Evolutionary conservation across 2,113 vertebrate genomes (phyloP), one percentile per base, ranked within the genome.

Genomic region (Rattus rattus): DNA sequence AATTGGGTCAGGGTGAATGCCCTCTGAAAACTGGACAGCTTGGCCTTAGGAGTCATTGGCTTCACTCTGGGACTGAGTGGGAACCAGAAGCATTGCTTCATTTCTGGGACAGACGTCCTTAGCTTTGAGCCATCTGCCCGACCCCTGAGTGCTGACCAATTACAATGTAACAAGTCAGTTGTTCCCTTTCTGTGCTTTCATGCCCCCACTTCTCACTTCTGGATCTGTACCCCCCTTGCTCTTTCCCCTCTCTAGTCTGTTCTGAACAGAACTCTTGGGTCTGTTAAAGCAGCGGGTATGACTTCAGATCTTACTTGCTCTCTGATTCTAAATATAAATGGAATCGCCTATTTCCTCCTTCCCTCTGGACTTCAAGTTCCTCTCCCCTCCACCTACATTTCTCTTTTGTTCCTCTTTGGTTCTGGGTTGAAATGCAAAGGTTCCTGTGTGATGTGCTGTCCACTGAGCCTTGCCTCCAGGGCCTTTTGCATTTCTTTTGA

Each of bases 1-100:
- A 2, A 3, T 36, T 8, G 81, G 52, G 72, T 89, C 69, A 87
- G 85, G 97, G 96, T 90, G 80, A 92, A 26, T 13, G 7, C 28
- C 26, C 39, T 96, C 70, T 24, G 24, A 83, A 91, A 70, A 39
- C 43, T 36, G 70, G 49, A 70, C 17, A 33, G 17, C 4, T 61
- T 17, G 47, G 20, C 65, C 33, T 92, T 47, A 26, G 67, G 65
- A 47, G 91, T 36, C 24, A 22, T 49, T 81, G 43, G 28, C 7
- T 49, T 92, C 90, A 88, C 47, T 43, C 11, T 49, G 49, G 85
- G 47, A 3, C 47, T 11, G 7, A 39, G 56, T 70, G 33, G 93
- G 54, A 86, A 56, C 65, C 39, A 7, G n/a, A 89, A 90, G 12
- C 56, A 13, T 73, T 7, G 91, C 14, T 54, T 47, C 16, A 28